Percentiles rank a stretch among this genome's conserved stretches.
Conservation (phyloP, 2,797 vertebrate genomes). For the Allobates femoralis region DNA sequence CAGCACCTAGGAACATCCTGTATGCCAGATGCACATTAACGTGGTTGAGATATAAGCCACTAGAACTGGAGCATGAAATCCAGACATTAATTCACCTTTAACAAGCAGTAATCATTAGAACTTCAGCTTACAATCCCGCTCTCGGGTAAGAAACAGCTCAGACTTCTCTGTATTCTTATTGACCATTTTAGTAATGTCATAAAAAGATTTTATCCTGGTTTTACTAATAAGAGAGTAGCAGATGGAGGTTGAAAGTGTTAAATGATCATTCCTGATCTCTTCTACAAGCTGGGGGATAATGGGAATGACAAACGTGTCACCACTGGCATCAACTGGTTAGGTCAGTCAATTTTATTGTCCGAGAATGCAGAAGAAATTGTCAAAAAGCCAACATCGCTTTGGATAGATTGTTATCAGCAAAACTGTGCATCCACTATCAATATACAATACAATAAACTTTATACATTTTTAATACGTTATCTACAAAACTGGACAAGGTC, state of each 20-base stretch:
- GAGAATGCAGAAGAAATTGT: no score
- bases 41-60: constrained; percentile 35
- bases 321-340: background rate
- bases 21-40: constrained; percentile 57
- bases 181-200: background rate
- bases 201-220: background rate
- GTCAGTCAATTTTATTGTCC: background rate
- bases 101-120: constrained; percentile 51
- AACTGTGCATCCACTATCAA: no score
- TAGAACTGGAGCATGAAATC: constrained; percentile 62
- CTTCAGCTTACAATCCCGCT: background rate
- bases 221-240: background rate
- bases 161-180: background rate
- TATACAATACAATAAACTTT: no score
- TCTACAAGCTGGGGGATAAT: background rate
- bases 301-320: background rate
- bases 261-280: background rate
- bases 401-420: no score
- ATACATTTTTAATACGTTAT: no score
- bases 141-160: background rate
- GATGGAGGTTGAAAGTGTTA: background rate
- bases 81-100: constrained; percentile 62
- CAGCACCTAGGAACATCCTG: constrained; percentile 55
- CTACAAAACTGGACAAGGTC: no score
- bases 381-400: no score